A percentile compares a stretch with the other conserved stretches of the same genome.
These are phyloP conservation scores for Ramazzottius varieornatus DNA, from an alignment of 2,888 invertebrate genomes.

Conservation along the genomic window DNA sequence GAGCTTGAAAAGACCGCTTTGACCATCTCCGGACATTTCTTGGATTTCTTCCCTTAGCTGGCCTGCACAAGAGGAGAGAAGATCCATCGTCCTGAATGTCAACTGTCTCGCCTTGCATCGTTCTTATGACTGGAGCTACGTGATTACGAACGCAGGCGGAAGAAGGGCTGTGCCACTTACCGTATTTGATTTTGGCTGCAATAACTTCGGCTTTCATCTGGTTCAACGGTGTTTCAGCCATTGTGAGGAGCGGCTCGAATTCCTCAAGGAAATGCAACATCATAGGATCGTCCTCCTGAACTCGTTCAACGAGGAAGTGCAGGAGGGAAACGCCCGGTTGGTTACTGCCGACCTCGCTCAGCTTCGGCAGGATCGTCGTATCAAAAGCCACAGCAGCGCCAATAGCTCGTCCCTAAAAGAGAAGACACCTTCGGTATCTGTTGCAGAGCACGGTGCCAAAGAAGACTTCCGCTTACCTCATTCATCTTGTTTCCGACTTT, in stretches of 20 bases:
- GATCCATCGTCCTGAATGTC: too few species aligned
- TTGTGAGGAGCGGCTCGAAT: neutral
- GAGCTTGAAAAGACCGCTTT: neutral
- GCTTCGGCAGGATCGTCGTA: neutral
- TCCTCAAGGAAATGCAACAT: neutral
- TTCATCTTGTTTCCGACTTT: neutral
- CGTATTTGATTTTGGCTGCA: neutral
- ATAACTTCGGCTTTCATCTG: neutral
- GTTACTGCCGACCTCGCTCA: neutral
- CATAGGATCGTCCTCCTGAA: neutral
- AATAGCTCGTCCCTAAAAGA: neutral
- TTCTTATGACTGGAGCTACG: too few species aligned
- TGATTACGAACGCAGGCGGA: too few species aligned
- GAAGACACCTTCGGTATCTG: too few species aligned
- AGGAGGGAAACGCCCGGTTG: neutral
- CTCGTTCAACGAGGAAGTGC: neutral
- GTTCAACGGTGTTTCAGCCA: neutral
- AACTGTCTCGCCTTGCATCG: too few species aligned
- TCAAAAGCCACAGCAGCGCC: neutral
- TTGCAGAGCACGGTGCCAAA: too few species aligned
- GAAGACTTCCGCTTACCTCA: neutral
- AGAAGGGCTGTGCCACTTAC: too few species aligned
- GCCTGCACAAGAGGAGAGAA: too few species aligned
- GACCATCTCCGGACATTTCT: neutral
- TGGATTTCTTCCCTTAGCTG: neutral